phyloP scores from a whole-genome alignment of 2,113 vertebrate species.

The Struthidea cinerea region DNA sequence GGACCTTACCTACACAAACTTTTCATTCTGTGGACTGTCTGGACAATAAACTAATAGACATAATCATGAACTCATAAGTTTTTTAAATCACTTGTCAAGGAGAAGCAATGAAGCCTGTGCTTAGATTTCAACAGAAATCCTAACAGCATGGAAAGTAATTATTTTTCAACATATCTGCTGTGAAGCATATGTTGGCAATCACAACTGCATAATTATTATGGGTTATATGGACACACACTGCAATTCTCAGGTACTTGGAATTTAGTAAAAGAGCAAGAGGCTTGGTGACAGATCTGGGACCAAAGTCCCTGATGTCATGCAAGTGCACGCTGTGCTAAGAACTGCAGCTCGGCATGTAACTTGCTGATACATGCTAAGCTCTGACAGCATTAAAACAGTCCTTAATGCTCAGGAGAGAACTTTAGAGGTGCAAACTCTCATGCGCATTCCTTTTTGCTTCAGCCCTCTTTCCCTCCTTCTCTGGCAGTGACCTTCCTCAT shows the following conservation, averaged over 20 bases:
- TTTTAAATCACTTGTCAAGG: not conserved
- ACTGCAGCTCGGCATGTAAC: not conserved
- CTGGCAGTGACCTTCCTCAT: not conserved
- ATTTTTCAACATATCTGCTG: not conserved
- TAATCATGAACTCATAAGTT: fast-evolving
- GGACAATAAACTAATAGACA: not conserved
- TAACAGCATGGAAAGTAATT: not conserved
- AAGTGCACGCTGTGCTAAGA: not conserved
- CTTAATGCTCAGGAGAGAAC: not conserved
- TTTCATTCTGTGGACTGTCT: not conserved
- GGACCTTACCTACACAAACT: not conserved
- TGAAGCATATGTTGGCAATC: not conserved
- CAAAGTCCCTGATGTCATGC: not conserved
- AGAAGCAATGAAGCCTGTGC: not conserved
- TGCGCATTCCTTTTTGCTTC: not conserved
- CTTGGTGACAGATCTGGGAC: not conserved
- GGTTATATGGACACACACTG: not conserved
- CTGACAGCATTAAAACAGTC: not conserved
- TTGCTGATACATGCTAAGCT: not conserved
- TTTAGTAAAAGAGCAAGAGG: not conserved
- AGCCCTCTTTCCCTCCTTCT: not conserved
- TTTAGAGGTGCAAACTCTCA: not conserved
- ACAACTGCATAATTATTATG: not conserved
- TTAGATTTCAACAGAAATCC: not conserved
- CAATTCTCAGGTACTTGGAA: not conserved